Percentiles rank a stretch among this genome's conserved stretches.
These are phyloP conservation scores for Tenthredo notha DNA, from an alignment of 2,888 invertebrate genomes.

Conservation along the genomic window DNA sequence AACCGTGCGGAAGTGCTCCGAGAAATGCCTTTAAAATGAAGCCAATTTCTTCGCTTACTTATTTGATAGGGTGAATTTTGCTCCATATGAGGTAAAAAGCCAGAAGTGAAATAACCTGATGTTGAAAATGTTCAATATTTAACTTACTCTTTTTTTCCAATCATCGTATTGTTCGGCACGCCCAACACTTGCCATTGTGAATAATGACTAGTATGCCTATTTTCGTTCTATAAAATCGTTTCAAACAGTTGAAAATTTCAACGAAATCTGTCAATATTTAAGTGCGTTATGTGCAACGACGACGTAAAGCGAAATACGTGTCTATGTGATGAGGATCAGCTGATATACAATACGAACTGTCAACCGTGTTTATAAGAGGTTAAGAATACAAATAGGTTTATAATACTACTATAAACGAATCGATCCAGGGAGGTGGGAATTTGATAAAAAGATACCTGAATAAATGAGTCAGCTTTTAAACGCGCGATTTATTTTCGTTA, in stretches of 20 bases:
- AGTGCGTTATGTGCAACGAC: background rate
- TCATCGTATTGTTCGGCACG: constrained; percentile 69
- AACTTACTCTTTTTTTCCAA: constrained; percentile 71
- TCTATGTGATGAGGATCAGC: background rate
- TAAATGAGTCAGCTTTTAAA: background rate
- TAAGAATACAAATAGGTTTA: background rate
- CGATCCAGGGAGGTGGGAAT: background rate
- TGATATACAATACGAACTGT: background rate
- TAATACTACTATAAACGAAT: background rate
- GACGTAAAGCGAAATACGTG: background rate
- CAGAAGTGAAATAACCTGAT: no score
- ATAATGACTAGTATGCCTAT: background rate
- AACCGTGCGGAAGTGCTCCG: constrained; percentile 89
- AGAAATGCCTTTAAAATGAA: constrained; percentile 83
- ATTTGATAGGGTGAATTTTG: background rate
- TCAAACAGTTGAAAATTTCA: background rate
- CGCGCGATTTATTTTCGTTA: background rate
- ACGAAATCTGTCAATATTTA: background rate
- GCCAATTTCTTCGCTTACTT: constrained; percentile 56
- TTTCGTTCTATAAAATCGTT: background rate
- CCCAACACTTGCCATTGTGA: constrained; percentile 66
- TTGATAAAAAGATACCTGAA: background rate
- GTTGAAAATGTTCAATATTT: background rate
- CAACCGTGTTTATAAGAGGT: constrained; percentile 1
- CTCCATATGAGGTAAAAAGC: no score